A percentile compares a stretch with the other conserved stretches of the same genome.
phyloP scores from a whole-genome alignment of 2,797 vertebrate species.

The Caiman crocodilus region DNA sequence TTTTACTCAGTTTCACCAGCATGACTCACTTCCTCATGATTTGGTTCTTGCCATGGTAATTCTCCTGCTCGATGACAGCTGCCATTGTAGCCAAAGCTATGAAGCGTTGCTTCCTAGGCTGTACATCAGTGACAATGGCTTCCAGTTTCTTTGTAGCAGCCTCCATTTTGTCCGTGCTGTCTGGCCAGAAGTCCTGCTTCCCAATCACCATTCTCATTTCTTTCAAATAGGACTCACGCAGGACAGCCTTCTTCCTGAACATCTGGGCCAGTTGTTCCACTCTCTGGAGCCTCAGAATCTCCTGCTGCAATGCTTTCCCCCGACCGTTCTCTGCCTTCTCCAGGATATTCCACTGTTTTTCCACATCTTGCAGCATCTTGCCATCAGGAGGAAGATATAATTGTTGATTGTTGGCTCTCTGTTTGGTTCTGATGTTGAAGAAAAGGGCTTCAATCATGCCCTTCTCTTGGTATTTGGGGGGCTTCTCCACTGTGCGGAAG shows the following conservation, averaged over 20 bases:
- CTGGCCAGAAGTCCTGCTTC: conserved; percentile 79
- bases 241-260: conserved; percentile 87
- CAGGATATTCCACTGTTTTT: conserved; percentile 86
- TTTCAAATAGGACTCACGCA: conserved; percentile 88
- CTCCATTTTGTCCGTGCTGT: conserved; percentile 79
- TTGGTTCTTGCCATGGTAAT: conserved; percentile 86
- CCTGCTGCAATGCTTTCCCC: conserved; percentile 85
- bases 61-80: conserved; percentile 80
- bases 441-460: conserved; percentile 89
- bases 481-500: conserved; percentile 90
- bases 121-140: conserved; percentile 86
- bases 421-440: conserved; percentile 88
- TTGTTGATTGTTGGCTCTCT: conserved; percentile 89
- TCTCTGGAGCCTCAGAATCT: conserved; percentile 86
- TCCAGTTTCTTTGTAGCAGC: conserved; percentile 86
- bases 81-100: conserved; percentile 85
- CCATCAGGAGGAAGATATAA: conserved; percentile 87
- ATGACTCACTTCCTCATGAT: conserved; percentile 81
- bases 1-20: not conserved
- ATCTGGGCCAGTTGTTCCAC: conserved; percentile 89
- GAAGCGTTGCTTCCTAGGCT: conserved; percentile 88
- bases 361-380: conserved; percentile 84
- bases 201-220: conserved; percentile 84
- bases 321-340: conserved; percentile 88
- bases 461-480: conserved; percentile 89